A percentile compares a stretch with the other conserved stretches of the same genome.
phyloP scores from a whole-genome alignment of 1,140 invertebrate genomes.

The Drosophila parvula region DNA sequence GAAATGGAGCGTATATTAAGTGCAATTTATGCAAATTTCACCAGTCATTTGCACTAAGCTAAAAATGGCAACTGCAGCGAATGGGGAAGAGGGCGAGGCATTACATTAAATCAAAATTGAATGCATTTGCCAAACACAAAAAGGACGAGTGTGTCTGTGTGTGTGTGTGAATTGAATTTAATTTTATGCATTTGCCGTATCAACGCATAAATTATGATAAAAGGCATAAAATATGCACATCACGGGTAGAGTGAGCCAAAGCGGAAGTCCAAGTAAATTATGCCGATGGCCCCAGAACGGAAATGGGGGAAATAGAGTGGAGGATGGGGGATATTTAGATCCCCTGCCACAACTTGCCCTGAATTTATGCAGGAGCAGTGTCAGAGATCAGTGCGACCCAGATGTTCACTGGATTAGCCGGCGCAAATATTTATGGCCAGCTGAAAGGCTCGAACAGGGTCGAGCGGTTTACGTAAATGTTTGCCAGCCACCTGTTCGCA shows the following conservation, averaged over 20 bases:
- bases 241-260: constrained; percentile 37
- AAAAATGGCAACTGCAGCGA: constrained; percentile 28
- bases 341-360: constrained; percentile 2
- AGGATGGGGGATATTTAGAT: constrained; percentile 10
- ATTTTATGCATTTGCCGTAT: constrained; percentile 73
- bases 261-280: constrained; percentile 66
- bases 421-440: constrained; percentile 55
- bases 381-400: constrained; percentile 62
- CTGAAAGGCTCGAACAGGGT: constrained; percentile 26
- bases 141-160: constrained; percentile 17
- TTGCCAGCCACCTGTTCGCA: constrained; percentile 67
- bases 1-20: constrained; percentile 54
- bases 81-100: constrained; percentile 35
- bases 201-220: constrained; percentile 74
- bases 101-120: constrained; percentile 72
- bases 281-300: constrained; percentile 45
- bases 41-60: constrained; percentile 41
- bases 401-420: constrained; percentile 62
- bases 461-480: constrained; percentile 58
- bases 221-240: constrained; percentile 68
- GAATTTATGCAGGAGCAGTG: constrained; percentile 58
- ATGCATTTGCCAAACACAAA: constrained; percentile 62
- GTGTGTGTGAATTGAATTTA: constrained; percentile 63
- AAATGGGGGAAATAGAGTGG: constrained; percentile 17
- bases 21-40: constrained; percentile 62